Conservation (phyloP, 2,888 invertebrate species). For the Halocaridina rubra region DNA sequence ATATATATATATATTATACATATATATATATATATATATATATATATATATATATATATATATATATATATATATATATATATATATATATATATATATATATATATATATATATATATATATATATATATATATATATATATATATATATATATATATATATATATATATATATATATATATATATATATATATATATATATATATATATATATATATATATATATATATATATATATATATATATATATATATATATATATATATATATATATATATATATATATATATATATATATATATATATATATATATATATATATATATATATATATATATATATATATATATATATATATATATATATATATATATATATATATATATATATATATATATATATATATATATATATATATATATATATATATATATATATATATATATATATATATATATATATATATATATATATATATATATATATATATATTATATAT, state of each 20-base stretch:
- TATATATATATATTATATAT: not conserved
- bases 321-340: not conserved
- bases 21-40: conserved; percentile 1
- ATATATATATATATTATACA: not conserved
- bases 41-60: not conserved
- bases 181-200: not conserved
- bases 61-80: conserved; percentile 13
- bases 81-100: conserved; percentile 12
- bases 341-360: not conserved
- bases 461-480: not conserved
- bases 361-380: conserved; percentile 16
- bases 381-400: conserved; percentile 3
- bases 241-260: not conserved
- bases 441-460: not conserved
- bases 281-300: conserved; percentile 26
- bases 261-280: not conserved
- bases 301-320: not conserved
- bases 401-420: not conserved
- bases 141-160: conserved; percentile 12
- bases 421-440: not conserved
- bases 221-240: not conserved
- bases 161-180: conserved; percentile 3
- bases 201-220: not conserved
- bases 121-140: not conserved
- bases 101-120: not conserved